Conservation (phyloP, 1,140 invertebrate species). For the Rhagoletis pomonella region DNA sequence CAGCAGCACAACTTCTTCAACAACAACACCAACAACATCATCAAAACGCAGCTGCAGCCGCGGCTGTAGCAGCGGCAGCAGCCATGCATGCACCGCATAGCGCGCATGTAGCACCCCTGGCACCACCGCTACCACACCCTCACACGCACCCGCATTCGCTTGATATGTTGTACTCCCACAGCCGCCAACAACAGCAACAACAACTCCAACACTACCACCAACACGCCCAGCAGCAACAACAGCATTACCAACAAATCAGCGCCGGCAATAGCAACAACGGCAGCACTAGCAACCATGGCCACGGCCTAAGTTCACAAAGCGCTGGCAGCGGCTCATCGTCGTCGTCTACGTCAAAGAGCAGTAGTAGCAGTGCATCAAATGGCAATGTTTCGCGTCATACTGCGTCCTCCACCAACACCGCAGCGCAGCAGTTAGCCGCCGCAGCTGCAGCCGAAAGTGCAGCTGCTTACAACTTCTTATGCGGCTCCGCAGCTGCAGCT, state of each 20-base stretch:
- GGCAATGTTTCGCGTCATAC: constrained; percentile 43
- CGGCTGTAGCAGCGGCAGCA: constrained; percentile 27
- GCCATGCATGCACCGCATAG: constrained; percentile 30
- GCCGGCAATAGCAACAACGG: constrained; percentile 54
- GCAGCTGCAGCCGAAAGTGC: constrained; percentile 66
- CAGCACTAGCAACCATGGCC: constrained; percentile 50
- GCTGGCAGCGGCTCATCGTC: neutral
- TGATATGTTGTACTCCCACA: constrained; percentile 74
- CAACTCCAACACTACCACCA: constrained; percentile 60
- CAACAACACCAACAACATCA: constrained; percentile 61
- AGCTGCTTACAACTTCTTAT: constrained; percentile 65
- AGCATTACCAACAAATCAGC: constrained; percentile 56
- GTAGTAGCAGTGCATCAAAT: constrained; percentile 55
- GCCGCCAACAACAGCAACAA: constrained; percentile 58
- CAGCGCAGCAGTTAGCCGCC: constrained; percentile 51
- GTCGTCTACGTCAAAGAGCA: constrained; percentile 4
- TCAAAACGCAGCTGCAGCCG: constrained; percentile 49
- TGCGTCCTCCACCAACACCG: neutral
- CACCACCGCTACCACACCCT: constrained; percentile 58
- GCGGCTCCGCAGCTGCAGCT: constrained; percentile 64
- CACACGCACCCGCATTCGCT: constrained; percentile 61
- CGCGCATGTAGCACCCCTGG: constrained; percentile 53
- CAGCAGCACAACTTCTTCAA: constrained; percentile 58
- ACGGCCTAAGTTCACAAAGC: constrained; percentile 14
- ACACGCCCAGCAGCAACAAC: constrained; percentile 54